A percentile compares a stretch with the other conserved stretches of the same genome.
Conservation (phyloP, 2,113 vertebrate genomes). For the Sylvilagus bachmani region DNA sequence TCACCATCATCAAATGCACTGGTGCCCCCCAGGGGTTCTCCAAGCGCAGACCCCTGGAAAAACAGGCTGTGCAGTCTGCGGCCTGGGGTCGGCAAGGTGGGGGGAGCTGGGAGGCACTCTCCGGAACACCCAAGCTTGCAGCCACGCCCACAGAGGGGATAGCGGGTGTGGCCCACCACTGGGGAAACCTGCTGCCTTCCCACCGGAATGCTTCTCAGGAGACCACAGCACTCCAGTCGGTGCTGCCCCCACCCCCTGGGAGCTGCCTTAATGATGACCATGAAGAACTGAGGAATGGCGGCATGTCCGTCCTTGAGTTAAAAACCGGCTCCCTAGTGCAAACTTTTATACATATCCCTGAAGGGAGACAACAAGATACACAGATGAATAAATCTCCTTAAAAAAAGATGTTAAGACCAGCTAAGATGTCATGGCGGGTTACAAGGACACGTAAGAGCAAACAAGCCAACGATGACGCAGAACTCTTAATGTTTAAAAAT, state of each 20-base stretch:
- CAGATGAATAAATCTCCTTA: too few relatives aligned
- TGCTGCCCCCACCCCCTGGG: not conserved
- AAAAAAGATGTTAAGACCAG: not conserved
- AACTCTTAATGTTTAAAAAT: not conserved
- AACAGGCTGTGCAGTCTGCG: too few relatives aligned
- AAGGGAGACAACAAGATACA: not conserved
- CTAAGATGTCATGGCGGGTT: not conserved
- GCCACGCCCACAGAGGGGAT: too few relatives aligned
- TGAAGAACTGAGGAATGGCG: not conserved
- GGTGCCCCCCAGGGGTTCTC: too few relatives aligned
- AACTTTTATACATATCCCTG: not conserved
- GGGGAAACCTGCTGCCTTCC: too few relatives aligned
- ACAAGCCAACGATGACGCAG: not conserved
- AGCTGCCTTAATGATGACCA: not conserved
- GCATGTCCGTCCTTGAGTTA: not conserved
- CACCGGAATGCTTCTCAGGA: too few relatives aligned
- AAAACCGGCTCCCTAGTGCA: not conserved
- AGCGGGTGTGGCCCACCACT: too few relatives aligned
- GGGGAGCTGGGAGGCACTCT: too few relatives aligned
- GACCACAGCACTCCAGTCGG: rapidly evolving
- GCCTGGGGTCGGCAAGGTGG: too few relatives aligned
- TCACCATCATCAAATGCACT: too few relatives aligned
- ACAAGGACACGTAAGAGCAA: not conserved
- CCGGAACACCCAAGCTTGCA: too few relatives aligned
- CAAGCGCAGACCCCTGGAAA: too few relatives aligned